Evolutionary conservation across 2,113 vertebrate genomes (phyloP).

Genomic region (Symphodus melops): DNA sequence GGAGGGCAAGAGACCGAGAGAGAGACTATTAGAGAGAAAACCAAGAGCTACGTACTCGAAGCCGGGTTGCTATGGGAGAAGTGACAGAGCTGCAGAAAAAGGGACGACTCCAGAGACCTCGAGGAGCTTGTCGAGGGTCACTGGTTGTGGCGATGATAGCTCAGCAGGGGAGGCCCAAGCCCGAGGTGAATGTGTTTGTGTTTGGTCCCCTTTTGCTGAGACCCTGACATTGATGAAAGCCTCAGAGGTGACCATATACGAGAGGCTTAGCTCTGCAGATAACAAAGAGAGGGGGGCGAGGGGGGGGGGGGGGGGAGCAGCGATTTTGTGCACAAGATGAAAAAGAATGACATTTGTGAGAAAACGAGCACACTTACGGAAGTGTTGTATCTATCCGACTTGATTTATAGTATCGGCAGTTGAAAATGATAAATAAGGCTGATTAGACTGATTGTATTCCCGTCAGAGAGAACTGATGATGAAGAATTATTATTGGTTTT

Average conservation of each 20-base stretch:
- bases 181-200: conserved; percentile 52
- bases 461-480: no score
- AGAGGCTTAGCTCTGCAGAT: conserved; percentile 1
- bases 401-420: no score
- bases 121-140: conserved; percentile 35
- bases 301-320: no score
- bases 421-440: no score
- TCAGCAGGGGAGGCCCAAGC: conserved; percentile 46
- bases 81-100: conserved; percentile 23
- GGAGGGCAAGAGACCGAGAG: conserved; percentile 31
- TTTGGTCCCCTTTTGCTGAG: conserved; percentile 24
- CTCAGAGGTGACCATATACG: conserved; percentile 8
- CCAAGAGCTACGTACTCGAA: not conserved
- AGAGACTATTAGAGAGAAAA: conserved; percentile 23
- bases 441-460: no score
- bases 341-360: not conserved
- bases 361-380: no score
- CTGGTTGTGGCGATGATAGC: conserved; percentile 46
- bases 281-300: no score
- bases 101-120: conserved; percentile 24
- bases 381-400: no score
- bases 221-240: conserved; percentile 59
- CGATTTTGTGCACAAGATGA: not conserved
- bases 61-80: conserved; percentile 1
- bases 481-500: no score